A percentile compares a stretch with the other conserved stretches of the same genome.
Conservation (phyloP, 2,113 vertebrate species). For the Malurus melanocephalus region DNA sequence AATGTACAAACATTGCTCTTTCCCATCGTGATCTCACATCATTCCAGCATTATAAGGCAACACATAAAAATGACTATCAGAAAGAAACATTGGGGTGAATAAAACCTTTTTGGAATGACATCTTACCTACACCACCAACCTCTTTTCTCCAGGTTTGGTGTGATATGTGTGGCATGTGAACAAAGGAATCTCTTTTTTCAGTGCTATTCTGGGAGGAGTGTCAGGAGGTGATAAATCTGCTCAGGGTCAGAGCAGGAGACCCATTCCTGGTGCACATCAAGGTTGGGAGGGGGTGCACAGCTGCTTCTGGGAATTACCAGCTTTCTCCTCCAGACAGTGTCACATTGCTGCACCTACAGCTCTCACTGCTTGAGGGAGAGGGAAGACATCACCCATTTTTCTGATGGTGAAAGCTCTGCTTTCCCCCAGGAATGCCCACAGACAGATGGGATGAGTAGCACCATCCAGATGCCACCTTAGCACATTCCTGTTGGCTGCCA, state of each 20-base stretch:
- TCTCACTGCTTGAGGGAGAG: background rate
- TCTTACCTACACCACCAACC: background rate
- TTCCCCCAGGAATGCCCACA: background rate
- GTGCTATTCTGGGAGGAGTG: background rate
- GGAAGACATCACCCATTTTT: background rate
- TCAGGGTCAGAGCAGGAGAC: background rate
- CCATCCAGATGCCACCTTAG: accelerated
- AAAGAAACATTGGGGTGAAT: background rate
- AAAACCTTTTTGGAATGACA: constrained; percentile 8
- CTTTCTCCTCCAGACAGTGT: background rate
- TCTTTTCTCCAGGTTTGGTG: constrained; percentile 34
- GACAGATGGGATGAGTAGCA: background rate
- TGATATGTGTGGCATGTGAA: constrained; percentile 3
- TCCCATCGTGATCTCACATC: background rate
- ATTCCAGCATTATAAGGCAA: constrained; percentile 4
- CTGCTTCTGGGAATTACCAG: background rate
- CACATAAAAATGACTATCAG: constrained; percentile 52
- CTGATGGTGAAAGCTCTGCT: background rate
- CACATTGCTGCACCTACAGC: background rate
- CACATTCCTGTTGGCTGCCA: background rate
- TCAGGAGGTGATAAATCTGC: background rate
- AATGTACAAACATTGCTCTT: constrained; percentile 7
- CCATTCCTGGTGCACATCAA: background rate
- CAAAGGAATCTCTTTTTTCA: background rate
- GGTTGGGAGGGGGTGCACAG: accelerated